phyloP scores from a whole-genome alignment of 1,140 invertebrate genomes.

The Zaprionus ghesquierei region DNA sequence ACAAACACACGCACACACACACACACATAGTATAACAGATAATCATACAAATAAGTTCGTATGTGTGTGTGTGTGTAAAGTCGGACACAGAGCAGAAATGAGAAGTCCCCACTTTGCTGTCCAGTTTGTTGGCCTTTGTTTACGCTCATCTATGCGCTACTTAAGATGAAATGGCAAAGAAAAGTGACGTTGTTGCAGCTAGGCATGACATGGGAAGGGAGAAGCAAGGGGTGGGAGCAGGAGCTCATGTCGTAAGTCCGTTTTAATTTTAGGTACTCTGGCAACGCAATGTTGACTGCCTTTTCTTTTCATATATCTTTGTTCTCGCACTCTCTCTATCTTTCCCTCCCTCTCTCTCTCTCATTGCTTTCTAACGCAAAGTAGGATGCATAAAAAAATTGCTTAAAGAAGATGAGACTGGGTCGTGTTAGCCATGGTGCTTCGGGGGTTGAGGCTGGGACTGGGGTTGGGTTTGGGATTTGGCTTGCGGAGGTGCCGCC shows the following conservation, averaged over 20 bases:
- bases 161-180: constrained; percentile 80
- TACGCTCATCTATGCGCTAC: constrained; percentile 75
- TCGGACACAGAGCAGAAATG: not conserved
- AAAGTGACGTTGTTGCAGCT: constrained; percentile 54
- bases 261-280: constrained; percentile 72
- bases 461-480: not conserved
- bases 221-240: not conserved
- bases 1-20: not conserved
- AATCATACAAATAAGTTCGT: not conserved
- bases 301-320: constrained; percentile 63
- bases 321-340: not conserved
- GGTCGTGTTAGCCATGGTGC: not conserved
- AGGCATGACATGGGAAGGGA: not conserved
- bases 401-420: constrained; percentile 38
- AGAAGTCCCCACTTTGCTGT: constrained; percentile 20
- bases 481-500: constrained; percentile 29
- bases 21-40: not conserved
- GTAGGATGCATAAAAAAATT: constrained; percentile 39
- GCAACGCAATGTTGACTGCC: constrained; percentile 64
- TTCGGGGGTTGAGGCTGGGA: not conserved
- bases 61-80: not conserved
- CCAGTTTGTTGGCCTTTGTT: constrained; percentile 51
- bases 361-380: constrained; percentile 18
- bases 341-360: not conserved
- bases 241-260: constrained; percentile 49